phyloP scores from a whole-genome alignment of 2,888 invertebrate genomes.

The Drosophila infuscata region DNA sequence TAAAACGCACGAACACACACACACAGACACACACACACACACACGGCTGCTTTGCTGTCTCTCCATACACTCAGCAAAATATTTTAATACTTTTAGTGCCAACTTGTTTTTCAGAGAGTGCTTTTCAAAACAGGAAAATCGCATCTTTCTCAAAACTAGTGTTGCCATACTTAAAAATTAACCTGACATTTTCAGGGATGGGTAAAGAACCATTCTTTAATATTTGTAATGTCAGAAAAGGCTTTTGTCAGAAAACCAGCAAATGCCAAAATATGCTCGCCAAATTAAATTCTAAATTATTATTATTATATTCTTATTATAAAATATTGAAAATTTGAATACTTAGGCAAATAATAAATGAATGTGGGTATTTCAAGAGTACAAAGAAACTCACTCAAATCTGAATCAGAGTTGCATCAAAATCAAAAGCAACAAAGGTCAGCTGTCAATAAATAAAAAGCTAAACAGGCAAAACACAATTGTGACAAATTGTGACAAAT shows the following conservation, averaged over 20 bases:
- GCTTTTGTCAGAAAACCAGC: background rate
- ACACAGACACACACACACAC: conserved; percentile 58
- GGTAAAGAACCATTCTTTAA: too few species aligned
- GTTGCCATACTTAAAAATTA: too few species aligned
- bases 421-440: background rate
- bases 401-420: background rate
- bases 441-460: background rate
- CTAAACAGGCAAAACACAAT: background rate
- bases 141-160: too few species aligned
- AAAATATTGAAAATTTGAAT: background rate
- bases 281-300: too few species aligned
- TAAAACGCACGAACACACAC: conserved; percentile 56
- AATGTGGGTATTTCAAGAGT: too few species aligned
- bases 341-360: too few species aligned
- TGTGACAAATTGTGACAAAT: background rate
- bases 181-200: too few species aligned
- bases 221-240: background rate
- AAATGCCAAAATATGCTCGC: background rate
- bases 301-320: background rate
- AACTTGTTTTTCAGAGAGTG: background rate
- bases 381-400: background rate
- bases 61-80: background rate
- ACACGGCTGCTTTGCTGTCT: background rate
- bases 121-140: background rate
- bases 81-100: background rate